Evolutionary conservation across 1,140 invertebrate species (phyloP).

Genomic region (Lucilia cuprina): DNA sequence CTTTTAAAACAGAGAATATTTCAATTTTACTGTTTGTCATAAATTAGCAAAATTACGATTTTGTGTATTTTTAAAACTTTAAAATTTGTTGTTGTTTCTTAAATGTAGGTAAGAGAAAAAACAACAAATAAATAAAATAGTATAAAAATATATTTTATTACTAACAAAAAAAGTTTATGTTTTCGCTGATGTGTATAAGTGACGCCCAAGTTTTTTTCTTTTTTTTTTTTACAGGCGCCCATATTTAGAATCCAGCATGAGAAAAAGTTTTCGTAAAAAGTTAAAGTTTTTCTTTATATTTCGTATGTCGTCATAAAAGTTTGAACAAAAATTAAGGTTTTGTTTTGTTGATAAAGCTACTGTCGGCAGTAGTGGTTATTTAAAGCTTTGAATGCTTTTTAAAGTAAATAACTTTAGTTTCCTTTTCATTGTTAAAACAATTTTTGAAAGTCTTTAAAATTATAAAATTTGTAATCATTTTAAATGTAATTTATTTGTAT

Average conservation of each 20-base stretch:
- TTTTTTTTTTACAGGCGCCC: background rate
- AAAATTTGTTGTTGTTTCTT: background rate
- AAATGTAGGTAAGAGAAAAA: background rate
- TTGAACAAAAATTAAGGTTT: background rate
- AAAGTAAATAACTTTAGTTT: no score
- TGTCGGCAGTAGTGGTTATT: no score
- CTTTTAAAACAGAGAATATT: background rate
- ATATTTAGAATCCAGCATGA: background rate
- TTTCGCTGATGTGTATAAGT: background rate
- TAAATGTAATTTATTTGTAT: no score
- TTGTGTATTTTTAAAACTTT: background rate
- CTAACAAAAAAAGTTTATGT: conserved; percentile 6
- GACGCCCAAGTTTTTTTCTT: background rate
- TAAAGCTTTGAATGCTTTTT: no score
- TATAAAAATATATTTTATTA: background rate
- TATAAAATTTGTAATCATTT: no score
- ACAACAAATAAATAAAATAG: no score
- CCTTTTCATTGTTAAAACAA: no score
- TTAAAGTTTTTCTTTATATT: background rate
- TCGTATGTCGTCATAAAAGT: background rate
- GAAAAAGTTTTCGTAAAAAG: background rate
- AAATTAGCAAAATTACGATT: conserved; percentile 18
- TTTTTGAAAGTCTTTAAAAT: no score
- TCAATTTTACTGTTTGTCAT: conserved; percentile 12
- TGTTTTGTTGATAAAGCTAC: no score